These are phyloP conservation scores for Isurus oxyrinchus DNA, from an alignment of 2,113 vertebrate species.

Conservation along the genomic window DNA sequence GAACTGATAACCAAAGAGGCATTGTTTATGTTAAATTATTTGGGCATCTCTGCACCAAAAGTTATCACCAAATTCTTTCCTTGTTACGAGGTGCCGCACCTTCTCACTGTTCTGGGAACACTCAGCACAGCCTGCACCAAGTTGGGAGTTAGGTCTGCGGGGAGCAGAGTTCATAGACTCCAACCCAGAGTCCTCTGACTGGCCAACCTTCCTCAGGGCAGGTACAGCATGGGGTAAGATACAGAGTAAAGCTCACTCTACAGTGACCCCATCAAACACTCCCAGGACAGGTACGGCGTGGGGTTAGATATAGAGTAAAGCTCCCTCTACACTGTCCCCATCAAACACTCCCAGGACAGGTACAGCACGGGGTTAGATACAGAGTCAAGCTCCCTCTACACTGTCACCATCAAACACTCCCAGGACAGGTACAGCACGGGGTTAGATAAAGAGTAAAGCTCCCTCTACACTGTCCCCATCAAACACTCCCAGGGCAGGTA, in stretches of 20 bases:
- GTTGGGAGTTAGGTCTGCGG: background rate
- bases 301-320: background rate
- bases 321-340: background rate
- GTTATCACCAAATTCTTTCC: background rate
- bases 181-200: background rate
- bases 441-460: no score
- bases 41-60: background rate
- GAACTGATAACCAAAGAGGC: background rate
- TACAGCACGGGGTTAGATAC: no score
- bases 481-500: background rate
- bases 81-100: background rate
- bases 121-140: background rate
- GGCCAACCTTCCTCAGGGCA: background rate
- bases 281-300: background rate
- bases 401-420: no score
- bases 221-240: background rate
- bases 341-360: background rate
- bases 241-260: background rate
- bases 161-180: background rate
- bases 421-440: no score
- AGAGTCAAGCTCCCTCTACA: no score
- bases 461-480: no score
- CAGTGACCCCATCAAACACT: background rate
- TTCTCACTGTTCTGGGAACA: background rate
- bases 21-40: background rate